Percentiles rank a stretch among this genome's conserved stretches.
Conservation (phyloP, 2,888 invertebrate genomes). For the Meganola albula region DNA sequence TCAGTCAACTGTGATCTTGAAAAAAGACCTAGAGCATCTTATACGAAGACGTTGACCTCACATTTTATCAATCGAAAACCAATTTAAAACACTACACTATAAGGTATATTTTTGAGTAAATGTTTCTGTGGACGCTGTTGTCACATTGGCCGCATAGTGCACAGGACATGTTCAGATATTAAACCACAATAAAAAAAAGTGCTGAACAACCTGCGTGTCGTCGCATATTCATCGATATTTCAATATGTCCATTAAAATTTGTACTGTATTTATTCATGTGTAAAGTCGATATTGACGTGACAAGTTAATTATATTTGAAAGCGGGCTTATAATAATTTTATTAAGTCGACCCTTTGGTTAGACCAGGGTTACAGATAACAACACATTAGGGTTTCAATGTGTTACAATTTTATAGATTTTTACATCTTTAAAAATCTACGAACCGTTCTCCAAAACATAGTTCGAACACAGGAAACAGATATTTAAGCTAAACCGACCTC, state of each 20-base stretch:
- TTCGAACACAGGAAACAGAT: too few relatives aligned
- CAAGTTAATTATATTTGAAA: constrained; percentile 19
- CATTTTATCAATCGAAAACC: not conserved
- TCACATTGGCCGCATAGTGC: constrained; percentile 49
- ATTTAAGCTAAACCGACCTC: too few relatives aligned
- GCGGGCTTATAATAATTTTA: constrained; percentile 52
- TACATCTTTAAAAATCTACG: too few relatives aligned
- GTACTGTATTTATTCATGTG: constrained; percentile 18
- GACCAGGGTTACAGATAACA: too few relatives aligned
- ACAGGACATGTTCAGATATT: constrained; percentile 54
- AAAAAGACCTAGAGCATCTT: constrained; percentile 21
- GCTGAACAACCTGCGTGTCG: constrained; percentile 45
- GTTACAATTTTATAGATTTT: too few relatives aligned
- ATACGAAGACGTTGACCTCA: constrained; percentile 26
- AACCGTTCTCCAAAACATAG: too few relatives aligned
- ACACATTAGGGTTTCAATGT: too few relatives aligned
- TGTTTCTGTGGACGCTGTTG: constrained; percentile 28
- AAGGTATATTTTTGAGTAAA: constrained; percentile 13
- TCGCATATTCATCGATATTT: constrained; percentile 34
- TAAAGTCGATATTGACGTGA: constrained; percentile 21
- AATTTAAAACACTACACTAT: not conserved
- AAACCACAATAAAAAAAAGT: constrained; percentile 43
- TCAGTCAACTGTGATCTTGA: constrained; percentile 29
- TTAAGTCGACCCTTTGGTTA: constrained; percentile 29
- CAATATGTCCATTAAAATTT: constrained; percentile 18